Evolutionary conservation across 1,140 invertebrate species (phyloP), one percentile per base, ranked within the genome.

Genomic region (Brachionus manjavacas): DNA sequence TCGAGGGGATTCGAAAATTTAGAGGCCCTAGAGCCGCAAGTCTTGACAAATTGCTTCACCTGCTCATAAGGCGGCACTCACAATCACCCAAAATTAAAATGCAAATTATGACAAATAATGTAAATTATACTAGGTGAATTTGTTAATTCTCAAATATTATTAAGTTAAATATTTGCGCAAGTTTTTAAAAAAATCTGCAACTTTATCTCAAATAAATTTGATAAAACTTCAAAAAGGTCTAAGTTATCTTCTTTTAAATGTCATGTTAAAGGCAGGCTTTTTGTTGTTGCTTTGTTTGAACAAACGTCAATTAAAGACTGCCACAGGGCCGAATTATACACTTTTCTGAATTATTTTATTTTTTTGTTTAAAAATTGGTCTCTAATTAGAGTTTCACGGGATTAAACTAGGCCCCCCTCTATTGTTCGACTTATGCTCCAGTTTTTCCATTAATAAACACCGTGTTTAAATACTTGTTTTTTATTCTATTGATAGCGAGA

Each of bases 401-500:
- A 60, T 60, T 60, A 60, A 60, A 60, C 52, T 60, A 60, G 52
- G 16, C 52, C 52, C 52, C 68, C 68, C 35, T 41, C 68, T 72
- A 72, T 72, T 72, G 68, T 72, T 72, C 68, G 68, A 49, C 72
- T 76, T 52, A 76, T 76, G 72, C 72, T 76, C 72, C 41, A 76
- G 72, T 76, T 76, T 76, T 76, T 46, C 43, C 52, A 60, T 76
- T 49, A 25, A 49, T 52, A 76, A 76, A 76, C 72, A 76, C 46
- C 20, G 23, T 43, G 41, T 76, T 41, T 35, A 46, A 74, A 74
- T 70, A 70, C 25, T 41, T 41, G 68, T 72, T 41, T 49, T 76
- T 76, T 74, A 12, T 74, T 46, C 14, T 74, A 43, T 74, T 74
- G 11, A 74, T 41, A 20, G 39, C 20, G 31, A 16, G 12, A 6